Conservation (phyloP, 2,113 vertebrate genomes). For the Protomyctophum bolini region DNA sequence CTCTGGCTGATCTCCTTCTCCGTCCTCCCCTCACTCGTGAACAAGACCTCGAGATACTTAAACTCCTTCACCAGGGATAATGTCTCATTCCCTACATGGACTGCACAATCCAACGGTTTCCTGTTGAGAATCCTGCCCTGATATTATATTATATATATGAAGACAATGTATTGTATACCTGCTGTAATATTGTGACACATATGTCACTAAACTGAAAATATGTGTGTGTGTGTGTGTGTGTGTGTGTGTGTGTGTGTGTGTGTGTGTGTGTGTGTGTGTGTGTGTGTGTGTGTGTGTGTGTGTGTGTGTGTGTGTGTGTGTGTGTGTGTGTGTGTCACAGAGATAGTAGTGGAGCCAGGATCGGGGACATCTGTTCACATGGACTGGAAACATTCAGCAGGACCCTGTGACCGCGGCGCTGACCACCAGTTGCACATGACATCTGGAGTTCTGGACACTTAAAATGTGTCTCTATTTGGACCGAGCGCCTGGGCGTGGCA, state of each 20-base stretch:
- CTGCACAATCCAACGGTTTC: no score
- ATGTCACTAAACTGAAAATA: no score
- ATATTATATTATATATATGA: no score
- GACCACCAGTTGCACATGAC: conserved; percentile 23
- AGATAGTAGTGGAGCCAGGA: not conserved
- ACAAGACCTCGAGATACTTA: no score
- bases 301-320: no score
- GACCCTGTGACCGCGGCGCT: conserved; percentile 28
- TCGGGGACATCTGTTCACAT: conserved; percentile 30
- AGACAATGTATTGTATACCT: no score
- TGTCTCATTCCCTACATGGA: no score
- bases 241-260: not conserved
- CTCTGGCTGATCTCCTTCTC: no score
- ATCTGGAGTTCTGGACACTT: conserved; percentile 22
- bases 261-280: conserved; percentile 4
- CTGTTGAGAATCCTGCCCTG: no score
- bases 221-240: conserved; percentile 1
- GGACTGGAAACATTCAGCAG: conserved; percentile 40
- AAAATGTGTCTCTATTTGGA: not conserved
- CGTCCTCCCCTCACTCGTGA: no score
- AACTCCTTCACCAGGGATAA: no score
- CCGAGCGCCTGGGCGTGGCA: conserved; percentile 15
- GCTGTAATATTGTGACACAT: no score
- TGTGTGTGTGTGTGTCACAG: not conserved
- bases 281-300: not conserved